Evolutionary conservation across 2,797 vertebrate genomes (phyloP).

Genomic region (Pangasius djambal): DNA sequence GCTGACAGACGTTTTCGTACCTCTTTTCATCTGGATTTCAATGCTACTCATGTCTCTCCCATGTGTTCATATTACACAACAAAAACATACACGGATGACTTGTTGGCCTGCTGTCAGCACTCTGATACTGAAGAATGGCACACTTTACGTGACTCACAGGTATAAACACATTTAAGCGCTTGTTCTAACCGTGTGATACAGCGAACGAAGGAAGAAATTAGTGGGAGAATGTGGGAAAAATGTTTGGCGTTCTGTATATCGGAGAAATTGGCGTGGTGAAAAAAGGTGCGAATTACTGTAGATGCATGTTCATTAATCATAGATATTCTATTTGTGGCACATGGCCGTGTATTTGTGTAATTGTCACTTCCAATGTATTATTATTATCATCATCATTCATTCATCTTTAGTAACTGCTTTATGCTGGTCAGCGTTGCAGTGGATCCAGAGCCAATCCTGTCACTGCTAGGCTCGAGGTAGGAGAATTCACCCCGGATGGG

Average conservation of each 20-base stretch:
- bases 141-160: conserved; percentile 41
- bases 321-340: background rate
- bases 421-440: background rate
- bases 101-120: background rate
- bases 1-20: background rate
- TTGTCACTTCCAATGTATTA: background rate
- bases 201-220: background rate
- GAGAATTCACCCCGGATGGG: background rate
- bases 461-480: background rate
- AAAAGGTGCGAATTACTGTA: background rate
- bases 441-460: background rate
- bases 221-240: background rate
- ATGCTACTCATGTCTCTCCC: conserved; percentile 20
- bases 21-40: background rate
- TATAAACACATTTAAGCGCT: conserved; percentile 44
- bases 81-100: background rate
- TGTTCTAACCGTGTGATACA: background rate
- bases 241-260: background rate
- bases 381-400: background rate
- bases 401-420: background rate
- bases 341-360: background rate
- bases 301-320: background rate
- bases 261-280: background rate
- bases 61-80: conserved; percentile 32
- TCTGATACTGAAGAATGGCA: conserved; percentile 46